Evolutionary conservation across 2,797 vertebrate genomes (phyloP), one percentile per base, ranked within the genome.

Genomic region (Gambelia wislizenii): DNA sequence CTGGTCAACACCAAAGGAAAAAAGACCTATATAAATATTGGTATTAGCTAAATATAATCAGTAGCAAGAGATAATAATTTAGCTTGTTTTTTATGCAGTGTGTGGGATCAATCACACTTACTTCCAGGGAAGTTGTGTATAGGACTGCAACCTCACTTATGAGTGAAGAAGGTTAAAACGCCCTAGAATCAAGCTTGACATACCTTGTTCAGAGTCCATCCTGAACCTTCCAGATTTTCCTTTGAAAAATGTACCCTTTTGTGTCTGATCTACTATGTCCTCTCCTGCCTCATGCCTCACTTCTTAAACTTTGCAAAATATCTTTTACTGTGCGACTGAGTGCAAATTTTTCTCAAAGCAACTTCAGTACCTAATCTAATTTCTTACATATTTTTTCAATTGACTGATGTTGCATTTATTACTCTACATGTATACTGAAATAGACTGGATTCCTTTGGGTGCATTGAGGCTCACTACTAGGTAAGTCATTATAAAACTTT

Each of bases 1-100:
- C 16, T 83, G 81, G 61, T 67, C 81, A 67, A 10, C 25, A 33
- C 14, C 59, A 39, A 16, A 42, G 30, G 42, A 1, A 4, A 18
- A 18, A 47, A 47, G 14, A 9, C 27, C 59, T 83, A 83, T 44
- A 83, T 67, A 83, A 83, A 67, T 83, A 83, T 67, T 67, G 59
- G 42, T 83, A 83, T 67, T 47, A 67, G 42, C 61, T 83, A 67
- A n/a, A 47, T 67, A 69, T 69, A 83, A 83, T 69, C 44, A 44
- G 61, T 69, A 83, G 61, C 9, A 49, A 49, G 42, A 49, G 7
- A 80, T 27, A 44, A 69, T 64, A 47, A 83, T 44, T 16, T 18
- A 47, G 64, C 64, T 36, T 79, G 77, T 49, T 36, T 81, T 27
- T 81, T 59, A 27, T 59, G 4, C 16, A 83, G 44, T 6, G 20